Conservation (phyloP, 2,113 vertebrate genomes). For the Daphoenositta chrysoptera region DNA sequence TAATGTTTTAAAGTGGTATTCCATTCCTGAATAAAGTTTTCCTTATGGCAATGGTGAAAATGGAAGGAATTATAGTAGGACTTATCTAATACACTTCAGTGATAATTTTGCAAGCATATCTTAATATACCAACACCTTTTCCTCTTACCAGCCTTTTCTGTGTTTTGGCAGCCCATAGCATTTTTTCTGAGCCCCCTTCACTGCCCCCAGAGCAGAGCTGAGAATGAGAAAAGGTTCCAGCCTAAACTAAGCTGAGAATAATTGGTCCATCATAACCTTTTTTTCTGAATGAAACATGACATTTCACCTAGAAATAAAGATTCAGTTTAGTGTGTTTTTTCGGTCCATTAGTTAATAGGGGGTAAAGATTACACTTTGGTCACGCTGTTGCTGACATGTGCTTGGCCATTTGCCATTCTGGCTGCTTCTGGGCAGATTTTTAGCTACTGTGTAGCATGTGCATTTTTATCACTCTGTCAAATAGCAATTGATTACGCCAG, state of each 20-base stretch:
- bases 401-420: not conserved
- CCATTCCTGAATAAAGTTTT: not conserved
- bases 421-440: not conserved
- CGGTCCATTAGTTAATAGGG: not conserved
- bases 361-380: not conserved
- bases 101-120: not conserved
- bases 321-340: not conserved
- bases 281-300: not conserved
- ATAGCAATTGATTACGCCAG: not conserved
- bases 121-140: not conserved
- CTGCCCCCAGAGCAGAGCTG: not conserved
- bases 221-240: not conserved
- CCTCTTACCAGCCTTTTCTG: not conserved
- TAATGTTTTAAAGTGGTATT: not conserved
- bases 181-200: not conserved
- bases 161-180: not conserved
- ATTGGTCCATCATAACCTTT: not conserved
- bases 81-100: not conserved
- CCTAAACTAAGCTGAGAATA: not conserved
- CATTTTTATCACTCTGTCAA: not conserved
- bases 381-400: accelerated
- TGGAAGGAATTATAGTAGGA: not conserved
- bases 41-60: not conserved
- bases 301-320: not conserved
- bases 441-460: not conserved